phyloP scores from a whole-genome alignment of 2,888 invertebrate species.

The Mythimna impura region DNA sequence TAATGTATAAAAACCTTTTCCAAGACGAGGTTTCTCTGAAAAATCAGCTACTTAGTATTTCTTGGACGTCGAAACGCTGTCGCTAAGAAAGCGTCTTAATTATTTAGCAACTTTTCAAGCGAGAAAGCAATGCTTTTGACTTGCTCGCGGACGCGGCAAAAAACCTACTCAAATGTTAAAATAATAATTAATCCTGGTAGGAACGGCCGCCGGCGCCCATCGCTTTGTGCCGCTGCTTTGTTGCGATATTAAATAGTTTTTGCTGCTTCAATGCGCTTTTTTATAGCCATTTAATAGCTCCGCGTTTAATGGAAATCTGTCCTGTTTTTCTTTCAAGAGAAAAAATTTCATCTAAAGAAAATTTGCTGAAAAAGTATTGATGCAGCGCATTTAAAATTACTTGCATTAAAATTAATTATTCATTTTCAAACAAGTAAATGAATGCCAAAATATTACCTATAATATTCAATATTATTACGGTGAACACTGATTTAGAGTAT shows the following conservation, averaged over 20 bases:
- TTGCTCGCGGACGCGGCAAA: constrained; percentile 84
- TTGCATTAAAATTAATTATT: too few relatives aligned
- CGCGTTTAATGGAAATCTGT: constrained; percentile 69
- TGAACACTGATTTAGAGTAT: constrained; percentile 65
- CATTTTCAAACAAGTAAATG: constrained; percentile 30
- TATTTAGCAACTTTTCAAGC: constrained; percentile 89
- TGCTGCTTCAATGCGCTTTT: constrained; percentile 83
- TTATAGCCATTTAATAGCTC: constrained; percentile 73
- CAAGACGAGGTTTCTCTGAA: constrained; percentile 64
- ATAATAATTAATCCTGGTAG: constrained; percentile 89
- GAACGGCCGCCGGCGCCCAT: constrained; percentile 67
- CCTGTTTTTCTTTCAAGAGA: constrained; percentile 40
- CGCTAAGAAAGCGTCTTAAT: constrained; percentile 87
- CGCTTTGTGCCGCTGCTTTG: constrained; percentile 84
- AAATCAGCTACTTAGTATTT: constrained; percentile 79
- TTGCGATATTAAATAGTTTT: constrained; percentile 89
- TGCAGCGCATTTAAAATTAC: neutral
- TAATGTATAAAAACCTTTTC: constrained; percentile 65
- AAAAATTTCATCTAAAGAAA: constrained; percentile 10
- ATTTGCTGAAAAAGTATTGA: neutral
- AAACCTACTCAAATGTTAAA: constrained; percentile 88
- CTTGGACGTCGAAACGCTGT: constrained; percentile 81
- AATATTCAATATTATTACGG: constrained; percentile 59
- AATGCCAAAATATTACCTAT: constrained; percentile 33
- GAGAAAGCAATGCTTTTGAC: constrained; percentile 88